These are phyloP conservation scores for Cynaeus angustus DNA, from an alignment of 2,888 invertebrate genomes.

Conservation along the genomic window DNA sequence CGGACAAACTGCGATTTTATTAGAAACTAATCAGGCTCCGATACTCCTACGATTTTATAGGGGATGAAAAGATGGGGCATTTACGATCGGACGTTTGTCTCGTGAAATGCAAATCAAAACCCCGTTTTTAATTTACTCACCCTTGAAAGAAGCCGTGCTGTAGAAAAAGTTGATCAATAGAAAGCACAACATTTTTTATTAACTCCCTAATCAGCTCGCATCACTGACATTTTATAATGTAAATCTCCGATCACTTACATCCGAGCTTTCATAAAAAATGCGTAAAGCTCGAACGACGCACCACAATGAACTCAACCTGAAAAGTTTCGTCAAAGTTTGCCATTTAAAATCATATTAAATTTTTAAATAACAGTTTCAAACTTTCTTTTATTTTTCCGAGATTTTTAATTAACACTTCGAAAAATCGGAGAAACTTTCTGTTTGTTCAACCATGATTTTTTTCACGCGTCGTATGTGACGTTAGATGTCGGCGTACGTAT, in stretches of 20 bases:
- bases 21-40: conserved; percentile 31
- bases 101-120: conserved; percentile 29
- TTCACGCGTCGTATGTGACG: not conserved
- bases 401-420: no score
- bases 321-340: conserved; percentile 24
- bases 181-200: conserved; percentile 45
- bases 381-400: no score
- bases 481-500: conserved; percentile 13
- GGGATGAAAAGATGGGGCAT: conserved; percentile 24
- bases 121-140: conserved; percentile 38
- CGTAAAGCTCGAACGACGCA: not conserved
- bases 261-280: conserved; percentile 1
- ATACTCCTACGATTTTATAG: conserved; percentile 25
- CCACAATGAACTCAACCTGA: conserved; percentile 21
- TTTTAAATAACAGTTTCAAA: no score
- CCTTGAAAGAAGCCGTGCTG: conserved; percentile 40
- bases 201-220: conserved; percentile 11
- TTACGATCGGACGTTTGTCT: conserved; percentile 34
- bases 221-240: conserved; percentile 21
- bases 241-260: conserved; percentile 14
- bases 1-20: conserved; percentile 20
- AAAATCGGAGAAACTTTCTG: no score
- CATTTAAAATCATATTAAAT: conserved; percentile 3
- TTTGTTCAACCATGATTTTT: not conserved
- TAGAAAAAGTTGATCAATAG: conserved; percentile 38